phyloP scores from a whole-genome alignment of 2,888 invertebrate species.

The Eupithecia tripunctaria region DNA sequence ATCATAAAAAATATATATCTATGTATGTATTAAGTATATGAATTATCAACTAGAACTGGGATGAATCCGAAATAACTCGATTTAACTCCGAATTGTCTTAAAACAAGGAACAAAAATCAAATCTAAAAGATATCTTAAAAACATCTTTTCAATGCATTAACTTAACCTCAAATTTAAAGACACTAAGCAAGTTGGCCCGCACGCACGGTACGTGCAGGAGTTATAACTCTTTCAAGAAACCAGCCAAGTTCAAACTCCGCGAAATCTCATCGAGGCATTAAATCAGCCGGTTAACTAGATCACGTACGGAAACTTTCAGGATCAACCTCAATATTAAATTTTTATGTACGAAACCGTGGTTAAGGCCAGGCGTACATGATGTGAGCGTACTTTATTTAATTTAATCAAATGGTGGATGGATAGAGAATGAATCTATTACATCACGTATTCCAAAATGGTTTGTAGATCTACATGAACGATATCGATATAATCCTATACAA shows the following conservation, averaged over 20 bases:
- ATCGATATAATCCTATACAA: too few species aligned
- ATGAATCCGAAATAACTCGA: too few species aligned
- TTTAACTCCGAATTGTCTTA: too few species aligned
- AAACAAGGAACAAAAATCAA: too few species aligned
- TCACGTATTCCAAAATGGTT: not conserved
- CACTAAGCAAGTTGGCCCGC: not conserved
- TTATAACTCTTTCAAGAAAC: slow-evolving; percentile 11
- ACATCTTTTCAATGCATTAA: not conserved
- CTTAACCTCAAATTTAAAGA: not conserved
- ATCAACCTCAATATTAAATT: slow-evolving; percentile 70
- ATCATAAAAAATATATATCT: too few species aligned
- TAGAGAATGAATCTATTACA: not conserved
- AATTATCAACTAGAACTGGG: too few species aligned
- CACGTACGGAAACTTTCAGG: slow-evolving; percentile 64
- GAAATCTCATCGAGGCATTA: slow-evolving; percentile 51
- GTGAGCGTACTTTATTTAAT: not conserved
- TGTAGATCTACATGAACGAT: not conserved
- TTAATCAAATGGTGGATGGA: not conserved
- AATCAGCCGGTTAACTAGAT: slow-evolving; percentile 59
- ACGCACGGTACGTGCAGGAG: not conserved
- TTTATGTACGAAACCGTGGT: slow-evolving; percentile 68
- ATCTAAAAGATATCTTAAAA: not conserved
- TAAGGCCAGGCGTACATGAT: slow-evolving; percentile 17
- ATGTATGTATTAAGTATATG: too few species aligned
- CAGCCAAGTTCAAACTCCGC: slow-evolving; percentile 21